Evolutionary conservation across 2,888 invertebrate genomes (phyloP).

Genomic region (Blastobasis adustella): DNA sequence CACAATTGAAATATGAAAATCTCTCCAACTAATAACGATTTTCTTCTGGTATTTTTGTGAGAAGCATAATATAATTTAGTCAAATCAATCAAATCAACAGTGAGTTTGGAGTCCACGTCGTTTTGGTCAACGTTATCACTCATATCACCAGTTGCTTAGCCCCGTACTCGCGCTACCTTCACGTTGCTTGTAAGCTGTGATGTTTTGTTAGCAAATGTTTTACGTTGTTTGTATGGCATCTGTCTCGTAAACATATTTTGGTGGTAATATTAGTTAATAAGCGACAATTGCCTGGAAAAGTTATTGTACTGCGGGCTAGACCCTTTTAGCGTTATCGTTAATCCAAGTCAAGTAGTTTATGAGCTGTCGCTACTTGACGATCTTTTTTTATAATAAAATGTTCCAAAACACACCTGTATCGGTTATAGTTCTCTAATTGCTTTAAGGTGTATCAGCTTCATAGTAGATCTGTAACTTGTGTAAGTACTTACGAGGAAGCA

Average conservation of each 20-base stretch:
- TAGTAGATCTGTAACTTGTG: conserved; percentile 71
- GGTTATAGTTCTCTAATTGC: conserved; percentile 61
- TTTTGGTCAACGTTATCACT: conserved; percentile 41
- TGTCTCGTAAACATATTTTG: conserved; percentile 40
- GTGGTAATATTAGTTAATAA: conserved; percentile 53
- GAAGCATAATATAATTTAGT: conserved; percentile 15
- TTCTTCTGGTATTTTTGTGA: conserved; percentile 25
- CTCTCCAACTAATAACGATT: conserved; percentile 59
- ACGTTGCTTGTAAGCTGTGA: conserved; percentile 66
- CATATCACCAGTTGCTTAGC: conserved; percentile 50
- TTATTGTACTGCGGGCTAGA: conserved; percentile 13
- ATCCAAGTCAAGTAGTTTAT: background rate
- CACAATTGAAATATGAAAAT: conserved; percentile 58
- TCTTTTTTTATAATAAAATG: no score
- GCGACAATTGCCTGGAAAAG: conserved; percentile 43
- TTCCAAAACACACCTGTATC: conserved; percentile 19
- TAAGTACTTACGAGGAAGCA: conserved; percentile 69
- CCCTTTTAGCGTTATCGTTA: no score
- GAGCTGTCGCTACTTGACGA: no score
- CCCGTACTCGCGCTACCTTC: conserved; percentile 43
- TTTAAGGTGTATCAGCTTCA: conserved; percentile 64
- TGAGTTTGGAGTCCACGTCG: no score
- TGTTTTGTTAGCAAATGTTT: conserved; percentile 52
- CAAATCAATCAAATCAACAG: background rate
- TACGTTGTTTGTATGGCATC: conserved; percentile 39